phyloP scores from a whole-genome alignment of 1,140 invertebrate species.

The Solenopsis fugax region DNA sequence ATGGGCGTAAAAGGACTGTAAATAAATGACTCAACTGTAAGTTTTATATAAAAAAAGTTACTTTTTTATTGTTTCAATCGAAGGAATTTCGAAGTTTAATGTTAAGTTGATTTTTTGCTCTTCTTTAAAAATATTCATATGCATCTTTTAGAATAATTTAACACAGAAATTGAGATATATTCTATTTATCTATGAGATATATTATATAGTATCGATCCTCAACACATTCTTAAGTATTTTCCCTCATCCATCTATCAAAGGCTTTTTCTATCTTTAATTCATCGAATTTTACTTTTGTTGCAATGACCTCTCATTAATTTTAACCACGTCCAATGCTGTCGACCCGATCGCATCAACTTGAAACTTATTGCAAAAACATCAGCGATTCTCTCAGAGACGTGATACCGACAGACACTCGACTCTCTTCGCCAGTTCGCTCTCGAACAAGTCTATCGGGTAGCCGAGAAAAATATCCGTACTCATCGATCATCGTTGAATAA shows the following conservation, averaged over 20 bases:
- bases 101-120: background rate
- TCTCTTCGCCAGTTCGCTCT: conserved; percentile 31
- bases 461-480: conserved; percentile 51
- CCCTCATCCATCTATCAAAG: background rate
- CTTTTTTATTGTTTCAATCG: background rate
- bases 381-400: conserved; percentile 35
- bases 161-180: background rate
- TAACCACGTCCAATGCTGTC: background rate
- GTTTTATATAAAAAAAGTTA: background rate
- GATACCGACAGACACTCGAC: conserved; percentile 48
- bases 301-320: conserved; percentile 19
- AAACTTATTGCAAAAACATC: conserved; percentile 32
- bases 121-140: background rate
- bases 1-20: background rate
- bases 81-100: background rate
- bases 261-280: background rate
- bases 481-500: conserved; percentile 63
- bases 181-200: too few species aligned
- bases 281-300: conserved; percentile 14
- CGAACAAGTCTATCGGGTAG: conserved; percentile 51
- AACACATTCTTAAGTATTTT: background rate
- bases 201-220: background rate
- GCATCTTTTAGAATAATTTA: background rate
- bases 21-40: conserved; percentile 3
- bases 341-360: background rate